These are phyloP conservation scores for Malachius bipustulatus DNA, from an alignment of 2,888 invertebrate species.

Conservation along the genomic window DNA sequence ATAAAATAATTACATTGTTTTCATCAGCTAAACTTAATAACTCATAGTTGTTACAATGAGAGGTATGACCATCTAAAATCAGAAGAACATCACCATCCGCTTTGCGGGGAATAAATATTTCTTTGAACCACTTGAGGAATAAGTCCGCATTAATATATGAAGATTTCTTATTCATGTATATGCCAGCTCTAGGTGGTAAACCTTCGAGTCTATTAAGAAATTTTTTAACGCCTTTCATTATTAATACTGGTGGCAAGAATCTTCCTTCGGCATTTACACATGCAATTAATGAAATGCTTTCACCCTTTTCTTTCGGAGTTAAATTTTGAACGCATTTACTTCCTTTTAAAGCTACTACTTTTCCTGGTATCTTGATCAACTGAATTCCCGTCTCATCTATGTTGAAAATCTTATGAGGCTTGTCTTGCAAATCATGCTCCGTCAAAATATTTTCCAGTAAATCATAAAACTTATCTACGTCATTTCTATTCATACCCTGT, in stretches of 20 bases:
- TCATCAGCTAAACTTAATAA: conserved; percentile 1
- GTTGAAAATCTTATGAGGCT: neutral
- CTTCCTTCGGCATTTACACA: too few relatives aligned
- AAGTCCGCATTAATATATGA: neutral
- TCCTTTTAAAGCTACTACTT: conserved; percentile 1
- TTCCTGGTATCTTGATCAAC: neutral
- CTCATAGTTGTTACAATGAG: conserved; percentile 1
- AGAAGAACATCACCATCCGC: neutral
- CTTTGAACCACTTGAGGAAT: conserved; percentile 2
- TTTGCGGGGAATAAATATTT: conserved; percentile 1
- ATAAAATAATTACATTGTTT: conserved; percentile 2
- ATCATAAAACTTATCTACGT: neutral
- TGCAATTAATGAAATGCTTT: conserved; percentile 2
- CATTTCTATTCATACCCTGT: neutral
- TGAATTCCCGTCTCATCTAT: conserved; percentile 2
- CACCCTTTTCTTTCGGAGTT: conserved; percentile 1
- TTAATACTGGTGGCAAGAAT: neutral
- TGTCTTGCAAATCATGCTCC: conserved; percentile 1
- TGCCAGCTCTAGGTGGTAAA: neutral
- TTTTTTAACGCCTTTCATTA: conserved; percentile 1
- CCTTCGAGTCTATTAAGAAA: neutral
- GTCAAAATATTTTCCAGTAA: conserved; percentile 1
- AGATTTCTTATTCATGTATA: conserved; percentile 1
- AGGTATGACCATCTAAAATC: neutral
- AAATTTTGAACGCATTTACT: conserved; percentile 3